These are phyloP conservation scores for Caenorhabditis parvicauda DNA, from an alignment of 2,888 invertebrate genomes.

Conservation along the genomic window DNA sequence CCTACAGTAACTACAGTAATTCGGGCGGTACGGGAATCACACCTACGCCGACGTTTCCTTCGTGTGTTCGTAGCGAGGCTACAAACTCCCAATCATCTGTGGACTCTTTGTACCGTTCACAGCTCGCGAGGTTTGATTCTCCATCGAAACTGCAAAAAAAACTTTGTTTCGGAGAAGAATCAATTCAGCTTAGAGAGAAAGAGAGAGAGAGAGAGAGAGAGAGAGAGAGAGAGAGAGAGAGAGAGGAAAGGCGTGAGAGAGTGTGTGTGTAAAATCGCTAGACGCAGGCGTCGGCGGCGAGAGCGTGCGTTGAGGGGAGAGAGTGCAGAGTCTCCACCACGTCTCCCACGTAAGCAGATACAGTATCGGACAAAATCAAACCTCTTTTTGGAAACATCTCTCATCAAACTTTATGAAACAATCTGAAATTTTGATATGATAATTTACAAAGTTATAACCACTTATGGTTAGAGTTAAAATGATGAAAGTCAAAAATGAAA, in stretches of 20 bases:
- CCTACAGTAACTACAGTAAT: constrained; percentile 8
- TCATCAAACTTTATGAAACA: no score
- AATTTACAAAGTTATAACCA: not conserved
- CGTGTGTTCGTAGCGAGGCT: constrained; percentile 71
- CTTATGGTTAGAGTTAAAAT: not conserved
- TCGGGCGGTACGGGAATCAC: constrained; percentile 70
- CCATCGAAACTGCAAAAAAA: constrained; percentile 66
- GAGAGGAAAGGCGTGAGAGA: no score
- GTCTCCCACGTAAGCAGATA: no score
- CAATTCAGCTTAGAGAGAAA: no score
- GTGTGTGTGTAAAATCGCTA: no score
- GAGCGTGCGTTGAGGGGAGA: no score
- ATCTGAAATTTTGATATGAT: not conserved
- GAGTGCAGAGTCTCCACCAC: no score
- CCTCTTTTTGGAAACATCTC: no score
- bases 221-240: no score
- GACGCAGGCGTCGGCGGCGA: no score
- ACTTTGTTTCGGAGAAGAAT: not conserved
- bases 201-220: no score
- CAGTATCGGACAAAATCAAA: no score
- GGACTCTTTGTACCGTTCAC: constrained; percentile 77
- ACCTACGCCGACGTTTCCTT: constrained; percentile 85
- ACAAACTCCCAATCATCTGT: constrained; percentile 67
- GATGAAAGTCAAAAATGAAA: not conserved
- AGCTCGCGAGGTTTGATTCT: constrained; percentile 77